phyloP scores from a whole-genome alignment of 2,888 invertebrate genomes.

The Brachyopa scutellaris region DNA sequence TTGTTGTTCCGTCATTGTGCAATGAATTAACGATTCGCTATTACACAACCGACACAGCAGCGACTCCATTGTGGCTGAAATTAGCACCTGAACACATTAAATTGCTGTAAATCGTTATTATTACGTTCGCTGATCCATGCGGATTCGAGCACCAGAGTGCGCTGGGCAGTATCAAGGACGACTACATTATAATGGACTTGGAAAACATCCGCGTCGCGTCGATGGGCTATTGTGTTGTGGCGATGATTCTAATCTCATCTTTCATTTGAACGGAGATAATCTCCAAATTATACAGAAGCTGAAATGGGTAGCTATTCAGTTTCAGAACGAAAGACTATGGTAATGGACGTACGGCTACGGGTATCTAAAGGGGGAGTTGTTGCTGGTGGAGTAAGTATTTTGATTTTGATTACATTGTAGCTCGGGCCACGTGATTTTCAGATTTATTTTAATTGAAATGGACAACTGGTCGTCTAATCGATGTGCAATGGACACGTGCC shows the following conservation, averaged over 20 bases:
- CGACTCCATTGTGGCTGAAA: conserved; percentile 68
- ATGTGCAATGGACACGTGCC: too few relatives aligned
- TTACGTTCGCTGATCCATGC: conserved; percentile 51
- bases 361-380: too few relatives aligned
- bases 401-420: too few relatives aligned
- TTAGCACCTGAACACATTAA: conserved; percentile 80
- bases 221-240: conserved; percentile 52
- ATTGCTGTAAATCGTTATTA: conserved; percentile 79
- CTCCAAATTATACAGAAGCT: conserved; percentile 65
- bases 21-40: not conserved
- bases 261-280: conserved; percentile 50
- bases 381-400: too few relatives aligned
- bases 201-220: not conserved
- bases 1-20: conserved; percentile 26
- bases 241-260: conserved; percentile 56
- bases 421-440: too few relatives aligned
- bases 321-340: not conserved
- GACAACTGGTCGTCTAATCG: too few relatives aligned
- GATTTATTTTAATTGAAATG: too few relatives aligned
- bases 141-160: not conserved
- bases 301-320: conserved; percentile 23
- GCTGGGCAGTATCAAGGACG: conserved; percentile 11
- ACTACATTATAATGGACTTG: conserved; percentile 45
- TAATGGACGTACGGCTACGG: too few relatives aligned
- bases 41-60: not conserved